These are phyloP conservation scores for Gopherus flavomarginatus DNA, from an alignment of 2,113 vertebrate genomes.

Conservation along the genomic window DNA sequence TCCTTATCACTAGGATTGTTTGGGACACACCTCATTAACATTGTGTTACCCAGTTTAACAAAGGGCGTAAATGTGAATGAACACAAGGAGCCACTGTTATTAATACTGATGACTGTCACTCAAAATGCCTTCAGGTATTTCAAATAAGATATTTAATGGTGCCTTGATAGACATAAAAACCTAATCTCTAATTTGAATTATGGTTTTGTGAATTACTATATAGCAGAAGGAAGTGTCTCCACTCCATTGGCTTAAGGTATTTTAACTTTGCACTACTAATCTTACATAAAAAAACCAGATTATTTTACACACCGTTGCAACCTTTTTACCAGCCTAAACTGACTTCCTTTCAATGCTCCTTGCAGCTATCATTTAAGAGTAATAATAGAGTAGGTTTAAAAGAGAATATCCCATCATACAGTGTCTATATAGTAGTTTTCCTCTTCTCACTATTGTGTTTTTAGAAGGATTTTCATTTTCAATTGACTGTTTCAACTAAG, in stretches of 20 bases:
- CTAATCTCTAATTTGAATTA: conserved; percentile 31
- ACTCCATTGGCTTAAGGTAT: conserved; percentile 22
- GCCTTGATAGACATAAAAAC: neutral
- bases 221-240: neutral
- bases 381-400: conserved; percentile 62
- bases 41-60: conserved; percentile 11
- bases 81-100: neutral
- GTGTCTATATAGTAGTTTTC: conserved; percentile 64
- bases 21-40: neutral
- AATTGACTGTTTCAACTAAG: conserved; percentile 46
- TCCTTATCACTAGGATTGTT: neutral
- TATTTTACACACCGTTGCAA: conserved; percentile 68
- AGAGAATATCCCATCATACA: conserved; percentile 58
- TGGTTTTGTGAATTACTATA: neutral
- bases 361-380: conserved; percentile 61
- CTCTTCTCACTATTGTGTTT: conserved; percentile 12
- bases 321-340: conserved; percentile 19
- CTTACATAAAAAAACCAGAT: conserved; percentile 21
- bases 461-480: conserved; percentile 43
- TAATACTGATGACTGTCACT: conserved; percentile 22
- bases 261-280: conserved; percentile 44
- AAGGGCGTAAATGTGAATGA: neutral
- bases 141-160: neutral
- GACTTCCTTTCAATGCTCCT: conserved; percentile 45
- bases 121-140: conserved; percentile 17